Percentiles rank a stretch among this genome's conserved stretches.
Conservation (phyloP, 1,140 invertebrate species). For the Prorops nasuta region DNA sequence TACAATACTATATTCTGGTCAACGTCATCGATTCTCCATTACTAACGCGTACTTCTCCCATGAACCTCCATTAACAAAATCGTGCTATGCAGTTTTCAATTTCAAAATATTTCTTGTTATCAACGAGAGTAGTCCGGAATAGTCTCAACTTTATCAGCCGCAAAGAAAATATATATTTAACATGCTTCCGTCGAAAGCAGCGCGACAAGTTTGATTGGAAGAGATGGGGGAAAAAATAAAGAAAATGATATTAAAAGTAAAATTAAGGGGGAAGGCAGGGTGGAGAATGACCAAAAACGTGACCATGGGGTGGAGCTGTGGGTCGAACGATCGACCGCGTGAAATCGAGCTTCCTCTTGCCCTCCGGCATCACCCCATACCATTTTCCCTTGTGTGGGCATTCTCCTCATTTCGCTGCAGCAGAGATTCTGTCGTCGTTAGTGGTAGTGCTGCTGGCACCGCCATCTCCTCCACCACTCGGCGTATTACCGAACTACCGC, state of each 20-base stretch:
- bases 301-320: slow-evolving; percentile 32
- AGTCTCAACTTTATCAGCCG: no score
- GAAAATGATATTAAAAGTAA: neutral
- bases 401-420: slow-evolving; percentile 1
- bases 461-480: slow-evolving; percentile 21
- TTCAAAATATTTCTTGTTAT: neutral
- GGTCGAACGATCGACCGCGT: slow-evolving; percentile 36
- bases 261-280: no score
- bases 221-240: neutral
- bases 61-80: slow-evolving; percentile 17
- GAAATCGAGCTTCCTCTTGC: slow-evolving; percentile 33
- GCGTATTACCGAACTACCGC: slow-evolving; percentile 42
- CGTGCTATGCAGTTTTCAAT: neutral
- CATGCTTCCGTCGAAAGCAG: no score
- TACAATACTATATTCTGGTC: no score
- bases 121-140: slow-evolving; percentile 4
- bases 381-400: slow-evolving; percentile 7
- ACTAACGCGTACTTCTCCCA: slow-evolving; percentile 21
- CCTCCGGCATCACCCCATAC: slow-evolving; percentile 16
- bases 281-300: slow-evolving; percentile 25
- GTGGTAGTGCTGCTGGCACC: slow-evolving; percentile 15
- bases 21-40: slow-evolving; percentile 20
- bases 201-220: no score
- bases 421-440: neutral
- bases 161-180: no score